These are phyloP conservation scores for Creontiades dilutus DNA, from an alignment of 2,888 invertebrate genomes.

Conservation along the genomic window DNA sequence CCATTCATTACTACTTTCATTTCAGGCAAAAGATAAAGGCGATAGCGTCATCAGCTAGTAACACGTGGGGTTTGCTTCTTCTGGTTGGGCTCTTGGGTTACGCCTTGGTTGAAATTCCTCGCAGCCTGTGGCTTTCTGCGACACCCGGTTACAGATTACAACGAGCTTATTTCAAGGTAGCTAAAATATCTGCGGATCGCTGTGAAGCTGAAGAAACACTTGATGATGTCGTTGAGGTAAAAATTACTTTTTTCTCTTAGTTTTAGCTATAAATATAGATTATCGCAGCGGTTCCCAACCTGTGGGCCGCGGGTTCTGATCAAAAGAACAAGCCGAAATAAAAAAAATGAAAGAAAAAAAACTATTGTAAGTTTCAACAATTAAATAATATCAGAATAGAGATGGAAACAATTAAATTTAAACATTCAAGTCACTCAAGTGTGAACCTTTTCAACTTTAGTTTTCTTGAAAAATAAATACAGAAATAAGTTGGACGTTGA, in stretches of 20 bases:
- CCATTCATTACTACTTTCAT: slow-evolving; percentile 61
- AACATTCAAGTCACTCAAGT: no score
- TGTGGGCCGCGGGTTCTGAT: background rate
- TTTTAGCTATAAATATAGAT: no score
- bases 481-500: no score
- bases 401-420: no score
- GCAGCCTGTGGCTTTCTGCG: slow-evolving; percentile 94
- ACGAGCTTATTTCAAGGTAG: slow-evolving; percentile 94
- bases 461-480: no score
- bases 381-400: no score
- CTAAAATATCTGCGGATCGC: slow-evolving; percentile 95
- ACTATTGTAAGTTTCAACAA: no score
- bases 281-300: no score
- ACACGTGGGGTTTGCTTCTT: slow-evolving; percentile 99
- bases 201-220: slow-evolving; percentile 98
- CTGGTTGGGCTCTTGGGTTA: slow-evolving; percentile 94
- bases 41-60: slow-evolving; percentile 98
- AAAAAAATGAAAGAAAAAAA: no score
- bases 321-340: no score
- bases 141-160: slow-evolving; percentile 91
- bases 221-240: slow-evolving; percentile 95
- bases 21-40: slow-evolving; percentile 92
- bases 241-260: slow-evolving; percentile 27
- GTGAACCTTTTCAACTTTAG: no score
- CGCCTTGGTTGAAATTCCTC: slow-evolving; percentile 96